phyloP scores from a whole-genome alignment of 2,797 vertebrate genomes.

The Platalea minor region DNA sequence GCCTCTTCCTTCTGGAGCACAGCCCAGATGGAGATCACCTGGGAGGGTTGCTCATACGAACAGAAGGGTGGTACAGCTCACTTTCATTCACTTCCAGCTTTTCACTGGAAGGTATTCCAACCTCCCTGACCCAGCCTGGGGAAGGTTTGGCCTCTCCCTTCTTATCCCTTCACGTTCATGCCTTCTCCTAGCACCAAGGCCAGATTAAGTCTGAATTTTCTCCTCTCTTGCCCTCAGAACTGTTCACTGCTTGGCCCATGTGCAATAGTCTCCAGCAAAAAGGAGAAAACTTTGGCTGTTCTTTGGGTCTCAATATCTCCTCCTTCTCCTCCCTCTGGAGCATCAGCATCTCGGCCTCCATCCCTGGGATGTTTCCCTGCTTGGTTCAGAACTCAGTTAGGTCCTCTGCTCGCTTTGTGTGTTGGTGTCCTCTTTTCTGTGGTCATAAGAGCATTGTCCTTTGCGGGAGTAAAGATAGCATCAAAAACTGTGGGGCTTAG shows the following conservation, averaged over 20 bases:
- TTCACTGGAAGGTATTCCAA: background rate
- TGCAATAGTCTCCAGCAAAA: background rate
- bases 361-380: background rate
- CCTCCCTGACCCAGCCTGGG: background rate
- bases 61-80: background rate
- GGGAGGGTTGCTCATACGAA: background rate
- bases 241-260: background rate
- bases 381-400: background rate
- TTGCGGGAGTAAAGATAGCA: background rate
- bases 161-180: background rate
- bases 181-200: background rate
- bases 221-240: background rate
- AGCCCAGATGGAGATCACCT: background rate
- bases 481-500: background rate
- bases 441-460: background rate
- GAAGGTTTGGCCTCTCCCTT: background rate
- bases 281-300: background rate
- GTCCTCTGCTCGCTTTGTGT: background rate
- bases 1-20: background rate
- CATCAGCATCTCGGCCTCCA: background rate
- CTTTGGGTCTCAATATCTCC: background rate
- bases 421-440: background rate
- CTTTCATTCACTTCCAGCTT: too few species aligned
- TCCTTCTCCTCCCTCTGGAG: background rate
- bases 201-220: background rate